phyloP scores from a whole-genome alignment of 2,113 vertebrate species.

The Pimephales promelas region DNA sequence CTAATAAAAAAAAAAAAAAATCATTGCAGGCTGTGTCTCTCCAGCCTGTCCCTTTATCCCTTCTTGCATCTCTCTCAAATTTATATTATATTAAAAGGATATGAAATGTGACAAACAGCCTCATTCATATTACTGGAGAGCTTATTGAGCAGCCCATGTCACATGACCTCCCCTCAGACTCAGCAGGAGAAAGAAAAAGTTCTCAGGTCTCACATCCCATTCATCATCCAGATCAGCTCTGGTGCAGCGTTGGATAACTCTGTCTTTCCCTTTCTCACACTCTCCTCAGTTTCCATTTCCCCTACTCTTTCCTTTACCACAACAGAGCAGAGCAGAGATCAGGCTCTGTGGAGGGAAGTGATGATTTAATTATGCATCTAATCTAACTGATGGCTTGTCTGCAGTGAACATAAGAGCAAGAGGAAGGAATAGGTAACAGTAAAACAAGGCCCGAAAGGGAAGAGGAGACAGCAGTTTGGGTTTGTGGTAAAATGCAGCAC shows the following conservation, averaged over 20 bases:
- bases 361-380: constrained; percentile 62
- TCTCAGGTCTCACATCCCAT: constrained; percentile 55
- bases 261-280: not conserved
- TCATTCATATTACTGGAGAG: constrained; percentile 46
- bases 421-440: not conserved
- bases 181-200: constrained; percentile 47
- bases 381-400: constrained; percentile 45
- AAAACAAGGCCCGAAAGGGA: not conserved
- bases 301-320: not conserved
- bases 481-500: not conserved
- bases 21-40: constrained; percentile 27
- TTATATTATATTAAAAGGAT: not conserved
- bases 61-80: not conserved
- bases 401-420: not conserved
- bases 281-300: not conserved
- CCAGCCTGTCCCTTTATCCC: not conserved
- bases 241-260: constrained; percentile 42
- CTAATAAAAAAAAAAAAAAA: too few species aligned
- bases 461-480: not conserved
- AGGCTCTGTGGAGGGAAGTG: constrained; percentile 20
- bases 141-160: constrained; percentile 46
- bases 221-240: constrained; percentile 57
- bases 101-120: constrained; percentile 11
- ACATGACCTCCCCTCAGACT: constrained; percentile 35
- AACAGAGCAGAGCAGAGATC: constrained; percentile 2